Percentiles rank a stretch among this genome's conserved stretches.
These are phyloP conservation scores for Allophyes oxyacanthae DNA, from an alignment of 2,888 invertebrate genomes.

Conservation along the genomic window DNA sequence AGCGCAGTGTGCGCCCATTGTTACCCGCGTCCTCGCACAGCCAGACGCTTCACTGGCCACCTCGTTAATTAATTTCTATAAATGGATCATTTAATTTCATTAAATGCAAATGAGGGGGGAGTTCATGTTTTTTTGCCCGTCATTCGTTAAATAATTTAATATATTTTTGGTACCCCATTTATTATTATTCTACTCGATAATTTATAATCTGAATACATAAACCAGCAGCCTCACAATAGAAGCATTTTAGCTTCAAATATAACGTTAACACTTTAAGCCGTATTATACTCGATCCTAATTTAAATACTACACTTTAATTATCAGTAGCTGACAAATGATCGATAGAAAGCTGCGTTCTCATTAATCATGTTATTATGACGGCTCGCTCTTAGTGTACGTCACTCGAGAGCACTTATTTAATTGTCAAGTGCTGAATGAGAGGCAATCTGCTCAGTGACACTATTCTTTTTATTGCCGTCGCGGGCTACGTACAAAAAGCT, in stretches of 20 bases:
- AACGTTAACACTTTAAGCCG: conserved; percentile 60
- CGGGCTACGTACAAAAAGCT: conserved; percentile 85
- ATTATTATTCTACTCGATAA: conserved; percentile 46
- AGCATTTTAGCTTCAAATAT: conserved; percentile 37
- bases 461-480: conserved; percentile 84
- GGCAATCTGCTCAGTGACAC: conserved; percentile 88
- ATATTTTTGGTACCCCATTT: conserved; percentile 53
- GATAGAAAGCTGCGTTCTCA: conserved; percentile 80
- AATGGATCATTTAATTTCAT: conserved; percentile 89
- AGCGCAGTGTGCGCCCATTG: conserved; percentile 68
- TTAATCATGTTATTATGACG: conserved; percentile 86
- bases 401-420: conserved; percentile 86
- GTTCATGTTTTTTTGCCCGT: conserved; percentile 71
- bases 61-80: conserved; percentile 88
- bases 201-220: conserved; percentile 30
- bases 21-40: conserved; percentile 52
- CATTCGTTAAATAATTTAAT: conserved; percentile 69
- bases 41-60: conserved; percentile 84
- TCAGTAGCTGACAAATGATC: conserved; percentile 85
- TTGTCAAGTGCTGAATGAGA: conserved; percentile 86
- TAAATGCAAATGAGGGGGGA: conserved; percentile 87
- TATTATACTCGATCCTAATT: conserved; percentile 69
- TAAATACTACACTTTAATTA: conserved; percentile 80
- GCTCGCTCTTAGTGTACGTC: conserved; percentile 77
- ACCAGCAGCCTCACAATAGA: conserved; percentile 29